phyloP scores from a whole-genome alignment of 2,888 invertebrate species.

The Sabellastarte sp. region DNA sequence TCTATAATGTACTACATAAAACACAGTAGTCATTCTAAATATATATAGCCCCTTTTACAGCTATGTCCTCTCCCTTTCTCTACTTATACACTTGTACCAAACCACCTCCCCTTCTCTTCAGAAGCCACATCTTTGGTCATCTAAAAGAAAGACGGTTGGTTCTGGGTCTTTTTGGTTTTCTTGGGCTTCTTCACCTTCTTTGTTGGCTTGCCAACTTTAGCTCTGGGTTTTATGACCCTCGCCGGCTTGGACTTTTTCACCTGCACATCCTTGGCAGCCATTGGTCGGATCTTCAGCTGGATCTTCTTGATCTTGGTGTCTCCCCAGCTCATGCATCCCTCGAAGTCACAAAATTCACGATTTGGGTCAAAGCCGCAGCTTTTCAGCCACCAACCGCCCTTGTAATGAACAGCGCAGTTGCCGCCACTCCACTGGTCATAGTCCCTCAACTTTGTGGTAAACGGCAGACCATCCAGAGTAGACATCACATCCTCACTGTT shows the following conservation, averaged over 20 bases:
- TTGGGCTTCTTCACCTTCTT: neutral
- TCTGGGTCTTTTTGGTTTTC: conserved; percentile 1
- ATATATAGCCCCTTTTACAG: no score
- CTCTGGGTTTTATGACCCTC: neutral
- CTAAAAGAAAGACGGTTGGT: no score
- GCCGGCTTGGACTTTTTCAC: neutral
- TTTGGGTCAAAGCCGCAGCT: conserved; percentile 28
- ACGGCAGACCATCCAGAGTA: conserved; percentile 17
- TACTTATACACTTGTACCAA: no score
- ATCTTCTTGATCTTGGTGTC: conserved; percentile 15
- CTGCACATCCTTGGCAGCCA: neutral
- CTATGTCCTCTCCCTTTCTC: no score
- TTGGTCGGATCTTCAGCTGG: conserved; percentile 14
- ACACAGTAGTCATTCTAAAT: no score
- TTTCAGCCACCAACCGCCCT: conserved; percentile 28
- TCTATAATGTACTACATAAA: no score
- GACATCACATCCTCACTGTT: conserved; percentile 22
- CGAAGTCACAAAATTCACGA: conserved; percentile 20
- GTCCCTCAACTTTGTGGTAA: conserved; percentile 26
- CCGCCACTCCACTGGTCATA: conserved; percentile 25
- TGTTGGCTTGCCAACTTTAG: neutral
- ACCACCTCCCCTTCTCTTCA: no score
- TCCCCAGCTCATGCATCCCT: conserved; percentile 18
- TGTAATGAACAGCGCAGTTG: conserved; percentile 31
- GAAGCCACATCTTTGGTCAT: no score